Base-by-base conservation (phyloP, 2,888 invertebrate genomes). In the Campaea margaritaria region DNA sequence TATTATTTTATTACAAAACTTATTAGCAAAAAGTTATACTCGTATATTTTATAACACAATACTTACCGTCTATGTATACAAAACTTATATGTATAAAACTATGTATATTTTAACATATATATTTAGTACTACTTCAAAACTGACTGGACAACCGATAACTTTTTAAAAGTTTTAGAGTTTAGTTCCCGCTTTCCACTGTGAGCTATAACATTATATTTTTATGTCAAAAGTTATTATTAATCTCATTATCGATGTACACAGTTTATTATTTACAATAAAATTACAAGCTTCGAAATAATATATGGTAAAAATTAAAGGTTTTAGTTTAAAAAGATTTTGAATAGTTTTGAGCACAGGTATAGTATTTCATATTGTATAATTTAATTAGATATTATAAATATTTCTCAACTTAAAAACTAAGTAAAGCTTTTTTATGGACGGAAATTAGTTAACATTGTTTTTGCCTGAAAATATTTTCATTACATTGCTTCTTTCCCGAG, bases 351-450 rank as follows among this genome's bases (percentile, higher is more conserved):
- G 39, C 53, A 28, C 36, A 38, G 16, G 52, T 13, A 31, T 34
- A 21, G 36, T 39, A 42, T 50, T 51, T 31, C 44, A 45, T 38
- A 28, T 14, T 44, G 31, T 14, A 21, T 31, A 5, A 45, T 31
- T 14, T 11, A 31, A 14, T 27, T 8, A 39, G 27, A 13, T 12
- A 4, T 14, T 14, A 10, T 27, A 49, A 10, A 49, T 44, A 44
- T 27, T 39, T 14, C 28, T 41, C n/a, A 71, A 74, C 72, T 75
- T 83, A 81, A 65, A n/a, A 65, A 76, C 79, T 86, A 86, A 77
- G 78, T 88, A 87, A 88, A 87, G 83, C 87, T 87, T 79, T 45
- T 21, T 8, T 28, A 75, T 78, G 88, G 87, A 89, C 82, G 87
- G 85, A 75, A 41, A 51, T 31, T 13, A 49, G 14, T 4, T 27